A percentile compares a stretch with the other conserved stretches of the same genome.
phyloP scores from a whole-genome alignment of 2,113 vertebrate species.

The Anser brachyrhynchus region DNA sequence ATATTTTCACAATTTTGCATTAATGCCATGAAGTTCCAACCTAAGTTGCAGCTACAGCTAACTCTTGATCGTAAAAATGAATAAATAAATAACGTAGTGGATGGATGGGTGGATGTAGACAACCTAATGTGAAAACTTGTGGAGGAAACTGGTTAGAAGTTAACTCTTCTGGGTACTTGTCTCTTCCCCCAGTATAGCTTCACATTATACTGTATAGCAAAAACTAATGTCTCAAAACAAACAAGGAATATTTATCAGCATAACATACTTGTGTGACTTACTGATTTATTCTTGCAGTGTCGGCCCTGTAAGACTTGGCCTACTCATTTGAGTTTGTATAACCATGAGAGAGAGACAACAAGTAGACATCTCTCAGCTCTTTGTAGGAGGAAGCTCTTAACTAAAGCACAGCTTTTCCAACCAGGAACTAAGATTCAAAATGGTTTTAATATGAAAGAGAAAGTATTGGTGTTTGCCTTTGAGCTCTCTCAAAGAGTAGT shows the following conservation, averaged over 20 bases:
- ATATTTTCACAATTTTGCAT: neutral
- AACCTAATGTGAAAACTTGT: neutral
- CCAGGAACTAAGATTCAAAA: neutral
- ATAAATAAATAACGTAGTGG: neutral
- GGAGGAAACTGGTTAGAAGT: neutral
- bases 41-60: neutral
- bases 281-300: neutral
- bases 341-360: neutral
- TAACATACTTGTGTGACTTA: neutral
- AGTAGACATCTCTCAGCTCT: neutral
- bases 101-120: neutral
- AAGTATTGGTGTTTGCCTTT: neutral
- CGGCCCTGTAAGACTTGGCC: neutral
- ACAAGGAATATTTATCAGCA: neutral
- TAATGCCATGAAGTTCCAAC: neutral
- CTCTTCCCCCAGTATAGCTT: neutral
- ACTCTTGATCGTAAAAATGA: neutral
- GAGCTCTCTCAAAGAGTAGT: neutral
- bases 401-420: neutral
- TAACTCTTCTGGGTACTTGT: neutral
- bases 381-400: neutral
- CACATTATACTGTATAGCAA: neutral
- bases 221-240: neutral
- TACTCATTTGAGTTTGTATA: neutral
- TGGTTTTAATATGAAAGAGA: neutral